phyloP scores from a whole-genome alignment of 1,140 invertebrate species.

The Augochlora pura region DNA sequence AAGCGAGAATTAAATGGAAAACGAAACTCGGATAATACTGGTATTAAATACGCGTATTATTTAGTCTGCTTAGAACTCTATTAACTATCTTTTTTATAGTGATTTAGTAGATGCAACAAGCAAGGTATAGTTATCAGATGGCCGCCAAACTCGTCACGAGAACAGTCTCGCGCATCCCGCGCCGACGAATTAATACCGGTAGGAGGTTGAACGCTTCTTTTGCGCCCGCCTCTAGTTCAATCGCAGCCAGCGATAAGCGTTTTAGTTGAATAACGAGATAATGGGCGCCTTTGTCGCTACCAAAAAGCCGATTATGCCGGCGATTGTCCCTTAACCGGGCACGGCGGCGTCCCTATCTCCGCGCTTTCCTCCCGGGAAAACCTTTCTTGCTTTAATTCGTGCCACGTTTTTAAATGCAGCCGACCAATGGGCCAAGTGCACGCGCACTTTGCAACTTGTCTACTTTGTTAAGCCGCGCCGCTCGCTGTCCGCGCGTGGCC shows the following conservation, averaged over 20 bases:
- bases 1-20: too few relatives aligned
- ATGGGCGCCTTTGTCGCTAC: conserved; percentile 69
- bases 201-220: conserved; percentile 35
- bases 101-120: too few relatives aligned
- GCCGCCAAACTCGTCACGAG: not conserved
- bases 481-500: too few relatives aligned
- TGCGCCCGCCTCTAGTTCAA: conserved; percentile 49
- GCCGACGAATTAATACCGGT: not conserved
- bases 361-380: conserved; percentile 31
- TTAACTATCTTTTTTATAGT: too few relatives aligned
- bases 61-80: too few relatives aligned
- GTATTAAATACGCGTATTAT: too few relatives aligned
- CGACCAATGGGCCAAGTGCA: conserved; percentile 10
- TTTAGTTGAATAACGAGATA: conserved; percentile 75
- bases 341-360: conserved; percentile 8
- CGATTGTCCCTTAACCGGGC: conserved; percentile 48
- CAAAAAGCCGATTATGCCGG: conserved; percentile 67
- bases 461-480: not conserved
- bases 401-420: conserved; percentile 29
- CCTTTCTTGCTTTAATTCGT: conserved; percentile 38
- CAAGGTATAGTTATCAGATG: too few relatives aligned
- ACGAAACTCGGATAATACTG: too few relatives aligned
- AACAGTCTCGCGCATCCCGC: not conserved
- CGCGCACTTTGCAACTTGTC: conserved; percentile 2
- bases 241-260: conserved; percentile 59